phyloP scores from a whole-genome alignment of 1,140 invertebrate genomes.

The Adoxophyes honmai region DNA sequence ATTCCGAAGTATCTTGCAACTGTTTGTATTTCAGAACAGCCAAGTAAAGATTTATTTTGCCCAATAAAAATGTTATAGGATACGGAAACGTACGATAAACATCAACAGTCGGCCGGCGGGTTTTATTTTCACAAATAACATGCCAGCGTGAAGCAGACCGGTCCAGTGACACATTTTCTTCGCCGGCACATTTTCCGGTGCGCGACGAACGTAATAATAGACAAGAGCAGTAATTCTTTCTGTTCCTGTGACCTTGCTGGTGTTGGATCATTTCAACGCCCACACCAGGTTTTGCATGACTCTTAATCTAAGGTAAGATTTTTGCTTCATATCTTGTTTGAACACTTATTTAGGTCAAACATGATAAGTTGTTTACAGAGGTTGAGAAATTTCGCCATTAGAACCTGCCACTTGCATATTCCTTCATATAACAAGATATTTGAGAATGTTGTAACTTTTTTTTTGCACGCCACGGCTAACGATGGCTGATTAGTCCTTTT shows the following conservation, averaged over 20 bases:
- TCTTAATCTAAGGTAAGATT: background rate
- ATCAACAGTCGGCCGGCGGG: constrained; percentile 19
- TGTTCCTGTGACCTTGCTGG: constrained; percentile 1
- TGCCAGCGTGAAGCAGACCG: background rate
- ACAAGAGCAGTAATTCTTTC: constrained; percentile 1
- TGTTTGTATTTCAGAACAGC: background rate
- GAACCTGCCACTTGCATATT: background rate
- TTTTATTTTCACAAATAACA: constrained; percentile 32
- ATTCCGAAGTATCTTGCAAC: background rate
- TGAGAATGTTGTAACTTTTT: constrained; percentile 29
- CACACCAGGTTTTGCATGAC: background rate
- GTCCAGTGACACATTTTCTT: constrained; percentile 18
- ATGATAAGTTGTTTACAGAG: constrained; percentile 6
- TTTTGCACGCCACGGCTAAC: constrained; percentile 40
- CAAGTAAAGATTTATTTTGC: background rate
- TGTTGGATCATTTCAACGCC: constrained; percentile 12
- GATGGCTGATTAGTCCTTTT: constrained; percentile 36
- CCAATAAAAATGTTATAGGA: constrained; percentile 17
- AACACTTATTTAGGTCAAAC: constrained; percentile 6
- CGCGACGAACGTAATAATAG: constrained; percentile 1
- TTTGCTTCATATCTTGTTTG: background rate
- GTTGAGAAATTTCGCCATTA: constrained; percentile 1
- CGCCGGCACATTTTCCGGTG: background rate
- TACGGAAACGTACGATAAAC: constrained; percentile 26
- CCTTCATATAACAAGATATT: constrained; percentile 13